Evolutionary conservation across 2,113 vertebrate genomes (phyloP).

Genomic region (Centropus unirufus): DNA sequence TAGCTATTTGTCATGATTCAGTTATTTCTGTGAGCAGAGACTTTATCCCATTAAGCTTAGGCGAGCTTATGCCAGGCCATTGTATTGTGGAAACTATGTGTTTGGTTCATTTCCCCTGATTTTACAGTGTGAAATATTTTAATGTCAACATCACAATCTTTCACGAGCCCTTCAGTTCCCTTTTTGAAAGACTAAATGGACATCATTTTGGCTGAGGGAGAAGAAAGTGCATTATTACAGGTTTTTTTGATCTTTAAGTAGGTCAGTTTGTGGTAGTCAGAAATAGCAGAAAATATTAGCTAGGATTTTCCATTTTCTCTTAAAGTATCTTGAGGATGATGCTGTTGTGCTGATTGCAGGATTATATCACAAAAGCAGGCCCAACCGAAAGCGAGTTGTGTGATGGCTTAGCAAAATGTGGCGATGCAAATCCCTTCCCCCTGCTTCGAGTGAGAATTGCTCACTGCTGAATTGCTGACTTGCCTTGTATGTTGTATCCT

Average conservation of each 20-base stretch:
- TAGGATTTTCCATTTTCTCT: conserved; percentile 54
- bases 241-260: conserved; percentile 8
- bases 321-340: conserved; percentile 41
- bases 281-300: conserved; percentile 36
- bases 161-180: not conserved
- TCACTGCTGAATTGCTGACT: not conserved
- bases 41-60: not conserved
- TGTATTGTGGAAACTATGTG: not conserved
- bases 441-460: not conserved
- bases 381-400: not conserved
- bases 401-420: not conserved
- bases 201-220: not conserved
- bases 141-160: not conserved
- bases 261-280: conserved; percentile 13
- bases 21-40: not conserved
- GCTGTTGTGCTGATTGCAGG: conserved; percentile 33
- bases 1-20: not conserved
- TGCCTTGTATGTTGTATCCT: not conserved
- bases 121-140: not conserved
- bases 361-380: conserved; percentile 64
- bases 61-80: not conserved
- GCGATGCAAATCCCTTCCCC: not conserved
- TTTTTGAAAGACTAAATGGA: not conserved
- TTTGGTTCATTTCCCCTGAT: conserved; percentile 15
- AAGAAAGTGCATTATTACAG: not conserved